Evolutionary conservation across 2,113 vertebrate genomes (phyloP), one percentile per base, ranked within the genome.

Genomic region (Sylvietta virens): DNA sequence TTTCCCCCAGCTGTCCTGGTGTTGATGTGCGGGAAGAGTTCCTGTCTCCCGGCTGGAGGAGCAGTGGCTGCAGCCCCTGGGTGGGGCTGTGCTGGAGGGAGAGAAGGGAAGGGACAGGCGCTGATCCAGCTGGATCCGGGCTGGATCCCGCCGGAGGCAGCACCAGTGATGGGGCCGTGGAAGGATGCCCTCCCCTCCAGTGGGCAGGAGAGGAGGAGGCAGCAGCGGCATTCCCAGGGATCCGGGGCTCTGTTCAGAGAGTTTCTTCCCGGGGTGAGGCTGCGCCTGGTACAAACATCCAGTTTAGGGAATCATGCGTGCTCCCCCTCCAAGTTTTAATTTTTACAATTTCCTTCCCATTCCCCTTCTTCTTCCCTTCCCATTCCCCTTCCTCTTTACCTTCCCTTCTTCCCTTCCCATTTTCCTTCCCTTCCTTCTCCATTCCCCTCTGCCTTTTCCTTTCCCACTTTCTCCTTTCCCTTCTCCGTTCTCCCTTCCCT

Each of bases 11-110:
- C n/a, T 50, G 5, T 13, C 58, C 37, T 48, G 51, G 37, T 28
- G 47, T 54, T 30, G 48, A 35, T 47, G 13, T 60, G 62, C 78
- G 65, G 60, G 73, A 72, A 18, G 50, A 51, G n/a, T 44, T 74
- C 10, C 4, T 33, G 26, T 15, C 7, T 12, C n/a, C 24, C 3
- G 0, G 18, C 0, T 9, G 27, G 35, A 42, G 64, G 40, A 44
- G 70, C 33, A 37, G 73, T 11, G 0, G 1, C 70, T 51, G 69
- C 64, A 47, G 61, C 40, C 40, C 5, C 0, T 28, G 53, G 11
- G 14, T 35, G 66, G 23, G 28, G 50, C 35, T 77, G 45, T n/a
- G 42, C 62, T 0, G 2, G 11, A 11, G 51, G 23, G 18, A 35
- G 37, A 78, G 54, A 44, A 42, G 67, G 35, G 39, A 42, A n/a